Evolutionary conservation across 2,797 vertebrate genomes (phyloP), one percentile per base, ranked within the genome.

Genomic region (Staurois parvus): DNA sequence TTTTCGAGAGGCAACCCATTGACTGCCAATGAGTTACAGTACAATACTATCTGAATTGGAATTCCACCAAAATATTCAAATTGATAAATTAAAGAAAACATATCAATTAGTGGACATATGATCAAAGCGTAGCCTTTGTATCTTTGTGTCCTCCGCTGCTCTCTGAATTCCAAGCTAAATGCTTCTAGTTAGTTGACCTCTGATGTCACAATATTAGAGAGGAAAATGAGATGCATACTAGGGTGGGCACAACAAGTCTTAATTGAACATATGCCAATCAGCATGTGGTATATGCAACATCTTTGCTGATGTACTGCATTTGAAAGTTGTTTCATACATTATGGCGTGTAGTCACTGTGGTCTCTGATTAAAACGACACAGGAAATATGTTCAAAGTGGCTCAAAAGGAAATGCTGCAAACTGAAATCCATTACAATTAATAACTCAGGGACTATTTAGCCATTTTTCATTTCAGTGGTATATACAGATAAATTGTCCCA

Each of bases 1-100:
- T 76, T 77, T 74, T 59, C 21, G 26, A 62, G 26, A 59, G 70
- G 29, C 75, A 74, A 48, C 68, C 59, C 45, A 37, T 74, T 74
- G 37, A 42, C 75, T 70, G 45, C 69, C 75, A 68, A 12, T 0
- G 40, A 78, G 26, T 19, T 59, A 12, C 21, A 59, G 26, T 72
- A 42, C 59, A 29, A 52, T 24, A 48, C 56, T 45, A 15, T 40
- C 34, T n/a, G 11, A 67, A 79, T 67, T 48, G 62, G n/a, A 40
- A 37, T 67, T 32, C 19, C 48, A 70, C 34, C 67, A 69, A 68
- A 69, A 59, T 66, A 32, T 29, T 68, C 7, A 29, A 40, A 68
- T 79, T 29, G 37, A 40, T 67, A 67, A 67, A 70, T 70, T 34
- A 70, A 70, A 69, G 2, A 17, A 72, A 40, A 72, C 19, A 72